phyloP scores from a whole-genome alignment of 2,797 vertebrate genomes.

The Sus cebifrons region DNA sequence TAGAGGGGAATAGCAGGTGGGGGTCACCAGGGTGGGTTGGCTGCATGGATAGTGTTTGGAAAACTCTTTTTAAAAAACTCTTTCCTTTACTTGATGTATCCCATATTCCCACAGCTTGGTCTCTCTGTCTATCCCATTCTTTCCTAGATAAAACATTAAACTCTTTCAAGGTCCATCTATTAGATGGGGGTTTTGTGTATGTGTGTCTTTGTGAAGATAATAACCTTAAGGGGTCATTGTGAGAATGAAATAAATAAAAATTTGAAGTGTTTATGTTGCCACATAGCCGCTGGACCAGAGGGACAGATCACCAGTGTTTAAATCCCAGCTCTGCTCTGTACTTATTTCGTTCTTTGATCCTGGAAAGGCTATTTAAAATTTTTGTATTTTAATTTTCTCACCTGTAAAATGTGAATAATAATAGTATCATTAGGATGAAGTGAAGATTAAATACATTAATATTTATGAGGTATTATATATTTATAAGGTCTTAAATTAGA shows the following conservation, averaged over 20 bases:
- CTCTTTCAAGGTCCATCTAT: neutral
- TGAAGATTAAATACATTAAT: neutral
- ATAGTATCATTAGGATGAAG: no score
- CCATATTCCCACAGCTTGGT: neutral
- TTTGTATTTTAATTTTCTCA: neutral
- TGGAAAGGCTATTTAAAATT: neutral
- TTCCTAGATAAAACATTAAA: neutral
- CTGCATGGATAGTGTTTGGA: neutral
- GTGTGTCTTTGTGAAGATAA: neutral
- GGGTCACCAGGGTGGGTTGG: neutral
- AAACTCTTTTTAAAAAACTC: neutral
- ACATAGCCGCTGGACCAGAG: neutral
- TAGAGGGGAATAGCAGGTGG: neutral
- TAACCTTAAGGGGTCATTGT: neutral
- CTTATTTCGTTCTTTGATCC: neutral
- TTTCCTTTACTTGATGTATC: neutral
- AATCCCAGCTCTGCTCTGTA: neutral
- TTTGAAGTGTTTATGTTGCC: neutral
- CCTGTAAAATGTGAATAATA: no score
- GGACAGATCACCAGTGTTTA: neutral
- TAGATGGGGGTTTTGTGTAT: neutral
- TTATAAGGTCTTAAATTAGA: neutral
- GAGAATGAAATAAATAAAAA: neutral
- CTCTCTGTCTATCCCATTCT: neutral
- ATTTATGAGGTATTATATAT: neutral